Evolutionary conservation across 2,113 vertebrate species (phyloP), one percentile per base, ranked within the genome.

Genomic region (Elanus axillaris): DNA sequence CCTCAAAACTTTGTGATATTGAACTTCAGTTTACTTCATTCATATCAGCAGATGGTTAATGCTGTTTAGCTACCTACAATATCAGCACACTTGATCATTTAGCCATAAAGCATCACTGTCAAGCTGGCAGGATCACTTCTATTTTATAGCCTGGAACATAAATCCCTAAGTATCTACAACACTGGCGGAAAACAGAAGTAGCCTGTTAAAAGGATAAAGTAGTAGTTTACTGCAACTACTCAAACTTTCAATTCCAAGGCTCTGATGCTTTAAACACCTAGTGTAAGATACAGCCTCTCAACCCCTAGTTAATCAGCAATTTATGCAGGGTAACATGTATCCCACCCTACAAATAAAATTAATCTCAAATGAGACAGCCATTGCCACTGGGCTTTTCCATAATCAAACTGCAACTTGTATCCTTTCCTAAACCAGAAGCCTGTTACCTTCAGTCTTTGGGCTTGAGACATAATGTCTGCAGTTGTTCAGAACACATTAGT

Each of bases 401-500:
- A 68, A 90, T 76, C 77, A 69, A 91, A 58, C 48, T 48, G 74
- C 84, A 94, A 67, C 84, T 87, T n/a, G 0, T 10, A 64, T 29
- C 36, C 69, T 34, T 63, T 50, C 81, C 84, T 79, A 89, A 94
- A 90, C 62, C n/a, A 90, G 72, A 43, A 91, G 66, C n/a, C 69
- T 2, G 26, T 66, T 94, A 75, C 48, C 86, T 94, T 72, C 66
- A 82, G 86, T 73, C 52, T 75, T 89, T 73, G 48, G 45, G 81
- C 63, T 76, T 42, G 56, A 97, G 96, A 93, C 60, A 32, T 34
- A 53, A 59, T 59, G 95, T 78, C 94, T 94, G 93, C 86, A 87
- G 96, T 91, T 90, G 62, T 95, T 96, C 94, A 94, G 93, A 97
- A 96, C 93, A 88, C 66, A 95, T 94, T 95, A 95, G 94, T 73